Evolutionary conservation across 2,888 invertebrate species (phyloP), one percentile per base, ranked within the genome.

Genomic region (Euclidia mi): DNA sequence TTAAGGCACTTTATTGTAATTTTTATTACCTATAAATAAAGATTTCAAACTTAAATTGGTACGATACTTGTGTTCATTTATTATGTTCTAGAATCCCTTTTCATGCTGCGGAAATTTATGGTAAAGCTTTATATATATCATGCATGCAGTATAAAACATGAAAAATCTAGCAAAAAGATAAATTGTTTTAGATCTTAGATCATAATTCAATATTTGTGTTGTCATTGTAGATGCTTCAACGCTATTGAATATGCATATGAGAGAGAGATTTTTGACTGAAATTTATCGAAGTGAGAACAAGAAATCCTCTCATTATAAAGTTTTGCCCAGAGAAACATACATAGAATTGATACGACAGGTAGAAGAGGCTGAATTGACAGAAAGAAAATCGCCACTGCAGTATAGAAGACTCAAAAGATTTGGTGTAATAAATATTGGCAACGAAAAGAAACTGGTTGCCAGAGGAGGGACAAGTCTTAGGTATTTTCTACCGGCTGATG

Each of bases 401-500:
- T 56, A 56, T 10, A 44, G 49, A 44, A 44, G 49, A 34, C 28
- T 56, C 0, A 56, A 44, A 28, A 44, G 49, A 40, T 56, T 49
- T 34, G 32, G 43, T 2, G 32, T 56, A 0, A 18, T 49, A 10
- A 44, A 49, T 29, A 34, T 56, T 18, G 56, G 48, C 0, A 44
- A 32, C 34, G 44, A 48, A 2, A 56, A 56, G 10, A 56, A 43
- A 40, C 40, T 56, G 0, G 40, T 56, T n/a, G 32, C 43, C 6
- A 56, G 32, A 29, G 41, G 40, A 17, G 48, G 44, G 28, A 29
- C 29, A 0, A 49, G 40, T 11, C 12, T 42, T 11, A 56, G 38
- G n/a, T 56, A 56, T 25, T 56, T 49, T 20, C 11, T 56, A 25
- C 48, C 56, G 9, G 56, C 56, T 0, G 56, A 56, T 29, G 56